Evolutionary conservation across 1,140 invertebrate genomes (phyloP).

Genomic region (Penaeus indicus): DNA sequence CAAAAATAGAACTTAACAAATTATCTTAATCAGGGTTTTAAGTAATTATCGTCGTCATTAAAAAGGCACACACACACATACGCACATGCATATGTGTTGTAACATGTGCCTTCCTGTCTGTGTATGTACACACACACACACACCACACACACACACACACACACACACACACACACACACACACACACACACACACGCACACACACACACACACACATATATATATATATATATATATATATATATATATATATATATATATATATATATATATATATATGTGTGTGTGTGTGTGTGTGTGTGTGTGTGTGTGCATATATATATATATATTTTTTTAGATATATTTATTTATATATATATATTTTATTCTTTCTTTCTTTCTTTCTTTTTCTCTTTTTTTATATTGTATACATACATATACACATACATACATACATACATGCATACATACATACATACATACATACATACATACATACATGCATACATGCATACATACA

Average conservation of each 20-base stretch:
- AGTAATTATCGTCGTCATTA: no score
- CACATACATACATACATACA: conserved; percentile 8
- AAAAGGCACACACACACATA: no score
- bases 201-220: neutral
- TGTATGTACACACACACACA: neutral
- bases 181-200: neutral
- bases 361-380: neutral
- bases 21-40: no score
- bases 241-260: conserved; percentile 2
- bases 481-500: neutral
- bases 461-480: neutral
- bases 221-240: conserved; percentile 15
- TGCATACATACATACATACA: neutral
- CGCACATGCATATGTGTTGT: no score
- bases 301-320: neutral
- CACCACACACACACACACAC: neutral
- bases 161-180: neutral
- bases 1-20: no score
- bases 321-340: conserved; percentile 6
- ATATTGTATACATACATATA: conserved; percentile 10
- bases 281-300: neutral
- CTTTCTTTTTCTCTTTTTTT: neutral
- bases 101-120: no score
- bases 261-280: conserved; percentile 18
- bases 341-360: conserved; percentile 26